Conservation (phyloP, 2,888 invertebrate species). For the Lydus trimaculatus region DNA sequence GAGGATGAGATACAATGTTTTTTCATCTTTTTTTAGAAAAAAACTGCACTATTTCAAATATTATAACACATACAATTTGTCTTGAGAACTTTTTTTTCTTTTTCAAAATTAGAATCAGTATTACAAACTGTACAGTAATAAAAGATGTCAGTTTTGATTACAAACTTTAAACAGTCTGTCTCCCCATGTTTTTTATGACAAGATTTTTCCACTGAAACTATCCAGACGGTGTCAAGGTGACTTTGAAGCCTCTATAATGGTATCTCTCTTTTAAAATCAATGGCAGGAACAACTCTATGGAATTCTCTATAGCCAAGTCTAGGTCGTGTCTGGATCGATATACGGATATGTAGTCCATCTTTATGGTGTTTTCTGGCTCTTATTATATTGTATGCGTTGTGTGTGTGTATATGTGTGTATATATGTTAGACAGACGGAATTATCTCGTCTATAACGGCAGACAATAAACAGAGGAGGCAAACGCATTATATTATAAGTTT, state of each 20-base stretch:
- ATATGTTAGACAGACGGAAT: neutral
- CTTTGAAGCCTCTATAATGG: constrained; percentile 25
- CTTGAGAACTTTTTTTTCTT: neutral
- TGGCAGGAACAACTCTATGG: constrained; percentile 21
- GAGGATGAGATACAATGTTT: neutral
- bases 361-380: constrained; percentile 7
- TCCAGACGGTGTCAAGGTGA: constrained; percentile 39
- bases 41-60: neutral
- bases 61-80: neutral
- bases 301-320: constrained; percentile 30
- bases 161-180: constrained; percentile 2
- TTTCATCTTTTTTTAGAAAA: neutral
- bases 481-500: constrained; percentile 3
- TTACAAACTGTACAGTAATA: neutral
- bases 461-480: neutral
- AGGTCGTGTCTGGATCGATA: constrained; percentile 13
- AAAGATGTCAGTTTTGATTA: constrained; percentile 1
- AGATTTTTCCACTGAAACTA: constrained; percentile 11
- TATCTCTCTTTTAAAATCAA: constrained; percentile 34
- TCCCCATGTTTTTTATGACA: neutral
- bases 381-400: neutral
- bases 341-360: constrained; percentile 14
- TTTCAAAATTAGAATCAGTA: neutral
- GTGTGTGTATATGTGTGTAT: no score
- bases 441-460: neutral